Evolutionary conservation across 2,797 vertebrate genomes (phyloP), one percentile per base, ranked within the genome.

Genomic region (Falco berigora): DNA sequence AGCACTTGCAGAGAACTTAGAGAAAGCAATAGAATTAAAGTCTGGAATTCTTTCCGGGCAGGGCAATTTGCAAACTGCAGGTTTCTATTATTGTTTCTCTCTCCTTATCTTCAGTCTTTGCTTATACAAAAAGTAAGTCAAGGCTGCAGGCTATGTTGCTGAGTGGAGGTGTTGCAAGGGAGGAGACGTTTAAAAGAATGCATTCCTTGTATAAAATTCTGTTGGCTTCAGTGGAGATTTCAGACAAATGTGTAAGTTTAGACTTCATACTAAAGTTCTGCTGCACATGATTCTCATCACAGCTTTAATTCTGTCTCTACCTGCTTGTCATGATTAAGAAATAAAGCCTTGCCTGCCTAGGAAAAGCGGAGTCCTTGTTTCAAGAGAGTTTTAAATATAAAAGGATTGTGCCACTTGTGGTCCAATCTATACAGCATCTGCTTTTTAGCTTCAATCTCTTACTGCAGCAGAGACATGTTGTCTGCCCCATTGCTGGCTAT

Each of bases 91-190:
- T 16, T 25, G 0, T 10, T 64, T 18, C 38, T 62, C 32, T 30
- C 44, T 74, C 56, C 71, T 93, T 79, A 92, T 87, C 95, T 62
- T 13, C 85, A 59, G 71, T 4, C 83, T 81, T 28, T 59, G 85
- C 85, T 81, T 24, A 19, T 53, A 88, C 92, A 88, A 21, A 91
- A 42, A 62, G 55, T 0, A 0, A 84, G 82, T 18, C 59, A 38
- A 16, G 78, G 72, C 84, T 80, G 67, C 88, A 58, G 82, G 69
- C n/a, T 5, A 17, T 20, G 64, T 12, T 71, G 82, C 61, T 49
- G 68, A 52, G 49, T 34, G 73, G 56, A 94, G 92, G 64, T 52
- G 73, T 67, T 88, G 56, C 84, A 77, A 55, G 63, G 84, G 46
- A 78, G 83, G n/a, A 72, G 90, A 30, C 53, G 72, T 61, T 36